Evolutionary conservation across 2,888 invertebrate species (phyloP), one percentile per base, ranked within the genome.

Genomic region (Drosophila infuscata): DNA sequence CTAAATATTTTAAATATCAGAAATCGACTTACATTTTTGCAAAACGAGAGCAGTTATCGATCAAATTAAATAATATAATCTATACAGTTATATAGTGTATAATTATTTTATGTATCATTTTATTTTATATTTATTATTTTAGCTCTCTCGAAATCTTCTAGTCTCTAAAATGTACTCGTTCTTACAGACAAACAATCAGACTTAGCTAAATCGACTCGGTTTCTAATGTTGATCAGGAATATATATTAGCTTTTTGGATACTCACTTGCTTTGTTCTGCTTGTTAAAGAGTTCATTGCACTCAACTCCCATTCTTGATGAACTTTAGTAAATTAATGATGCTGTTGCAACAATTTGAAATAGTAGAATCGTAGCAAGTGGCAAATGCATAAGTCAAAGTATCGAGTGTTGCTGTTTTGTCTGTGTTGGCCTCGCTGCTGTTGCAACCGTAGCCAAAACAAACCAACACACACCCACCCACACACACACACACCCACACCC

Each of bases 361-460:
- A 48, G 59, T 46, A 0, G 33, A 33, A 33, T 15, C 7, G 8
- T 17, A 17, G 53, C 17, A 56, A 15, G 38, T 43, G 59, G 33
- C 68, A 70, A 75, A 63, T 70, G 68, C 61, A 66, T 41, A 66
- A 51, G 57, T 67, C 61, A 61, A 51, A 62, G 48, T 62, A 65
- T 70, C 66, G 57, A 74, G 32, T 54, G 66, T 35, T 73, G 66
- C 72, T 53, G 25, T 35, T 17, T 6, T 36, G 62, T 71, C 61
- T 71, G 56, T 61, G 78, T 58, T 70, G 66, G 70, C 70, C 63
- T 53, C 74, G 53, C 52, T 52, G 51, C 54, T 51, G 59, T 57
- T 72, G 66, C 54, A 76, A 76, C 85, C 91, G 63, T 91, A 90
- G 76, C 69, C 80, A 79, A 84, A 81, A 79, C 85, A 82, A 74